A percentile compares a stretch with the other conserved stretches of the same genome.
phyloP scores from a whole-genome alignment of 2,113 vertebrate genomes.

The Sorex fumeus region DNA sequence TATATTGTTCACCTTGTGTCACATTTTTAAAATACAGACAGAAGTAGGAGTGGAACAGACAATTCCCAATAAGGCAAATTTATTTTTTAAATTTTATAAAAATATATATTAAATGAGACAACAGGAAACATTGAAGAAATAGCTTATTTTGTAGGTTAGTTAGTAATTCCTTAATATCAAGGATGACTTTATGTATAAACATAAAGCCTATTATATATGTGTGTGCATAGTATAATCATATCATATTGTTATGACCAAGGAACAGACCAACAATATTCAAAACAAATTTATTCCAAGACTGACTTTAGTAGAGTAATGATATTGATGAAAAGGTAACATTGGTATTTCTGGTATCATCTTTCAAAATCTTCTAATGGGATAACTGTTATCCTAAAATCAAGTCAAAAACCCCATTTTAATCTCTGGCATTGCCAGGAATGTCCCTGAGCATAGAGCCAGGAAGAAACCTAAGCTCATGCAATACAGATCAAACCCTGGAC shows the following conservation, averaged over 20 bases:
- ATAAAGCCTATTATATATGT: no score
- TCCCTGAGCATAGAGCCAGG: no score
- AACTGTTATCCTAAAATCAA: not conserved
- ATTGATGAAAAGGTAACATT: not conserved
- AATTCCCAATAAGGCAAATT: not conserved
- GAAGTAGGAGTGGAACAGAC: not conserved
- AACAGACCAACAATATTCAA: not conserved
- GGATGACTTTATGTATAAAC: not conserved
- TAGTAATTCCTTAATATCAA: not conserved
- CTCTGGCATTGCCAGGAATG: no score
- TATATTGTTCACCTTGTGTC: not conserved
- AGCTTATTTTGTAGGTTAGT: not conserved
- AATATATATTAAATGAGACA: not conserved
- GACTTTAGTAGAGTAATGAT: not conserved
- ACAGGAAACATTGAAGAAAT: not conserved
- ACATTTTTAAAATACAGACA: not conserved
- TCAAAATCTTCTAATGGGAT: no score
- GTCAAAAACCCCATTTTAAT: not conserved
- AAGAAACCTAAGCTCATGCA: no score
- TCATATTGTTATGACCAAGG: not conserved
- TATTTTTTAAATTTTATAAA: slow-evolving; percentile 11
- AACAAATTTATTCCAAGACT: not conserved
- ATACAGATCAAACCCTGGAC: no score
- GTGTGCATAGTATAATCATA: not conserved
- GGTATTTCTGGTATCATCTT: slow-evolving; percentile 21